phyloP scores from a whole-genome alignment of 1,140 invertebrate genomes.

The Helicoverpa zea region DNA sequence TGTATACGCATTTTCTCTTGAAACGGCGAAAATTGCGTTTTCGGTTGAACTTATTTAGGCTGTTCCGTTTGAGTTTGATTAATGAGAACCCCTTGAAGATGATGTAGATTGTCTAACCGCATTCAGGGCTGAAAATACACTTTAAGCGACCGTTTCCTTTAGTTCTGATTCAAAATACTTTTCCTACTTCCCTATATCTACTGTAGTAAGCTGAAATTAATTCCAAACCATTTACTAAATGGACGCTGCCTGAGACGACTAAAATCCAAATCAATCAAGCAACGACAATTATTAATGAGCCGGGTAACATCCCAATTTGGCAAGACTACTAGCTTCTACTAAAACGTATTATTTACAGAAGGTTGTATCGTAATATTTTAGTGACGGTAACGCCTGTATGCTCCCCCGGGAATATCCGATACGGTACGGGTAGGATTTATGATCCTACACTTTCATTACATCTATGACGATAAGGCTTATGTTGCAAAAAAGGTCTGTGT shows the following conservation, averaged over 20 bases:
- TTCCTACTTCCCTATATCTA: too few species aligned
- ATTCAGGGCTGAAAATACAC: too few species aligned
- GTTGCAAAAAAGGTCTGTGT: background rate
- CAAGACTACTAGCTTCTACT: background rate
- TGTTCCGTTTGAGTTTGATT: too few species aligned
- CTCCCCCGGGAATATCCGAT: constrained; percentile 16
- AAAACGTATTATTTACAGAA: background rate
- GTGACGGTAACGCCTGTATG: background rate
- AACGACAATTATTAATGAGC: constrained; percentile 19
- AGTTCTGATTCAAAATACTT: too few species aligned
- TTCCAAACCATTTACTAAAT: background rate
- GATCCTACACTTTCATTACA: constrained; percentile 21
- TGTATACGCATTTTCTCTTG: too few species aligned
- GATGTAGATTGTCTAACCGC: too few species aligned
- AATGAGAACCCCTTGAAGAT: too few species aligned
- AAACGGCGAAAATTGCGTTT: too few species aligned
- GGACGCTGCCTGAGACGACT: background rate
- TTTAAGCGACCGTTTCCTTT: too few species aligned
- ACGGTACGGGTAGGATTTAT: constrained; percentile 22
- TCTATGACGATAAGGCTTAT: background rate
- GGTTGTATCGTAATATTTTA: constrained; percentile 24
- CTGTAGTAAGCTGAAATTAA: too few species aligned
- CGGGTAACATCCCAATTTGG: constrained; percentile 15
- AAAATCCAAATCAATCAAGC: constrained; percentile 17
- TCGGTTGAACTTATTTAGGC: too few species aligned